Percentiles rank a stretch among this genome's conserved stretches.
phyloP scores from a whole-genome alignment of 2,888 invertebrate species.

The Deladenus siricidicola region DNA sequence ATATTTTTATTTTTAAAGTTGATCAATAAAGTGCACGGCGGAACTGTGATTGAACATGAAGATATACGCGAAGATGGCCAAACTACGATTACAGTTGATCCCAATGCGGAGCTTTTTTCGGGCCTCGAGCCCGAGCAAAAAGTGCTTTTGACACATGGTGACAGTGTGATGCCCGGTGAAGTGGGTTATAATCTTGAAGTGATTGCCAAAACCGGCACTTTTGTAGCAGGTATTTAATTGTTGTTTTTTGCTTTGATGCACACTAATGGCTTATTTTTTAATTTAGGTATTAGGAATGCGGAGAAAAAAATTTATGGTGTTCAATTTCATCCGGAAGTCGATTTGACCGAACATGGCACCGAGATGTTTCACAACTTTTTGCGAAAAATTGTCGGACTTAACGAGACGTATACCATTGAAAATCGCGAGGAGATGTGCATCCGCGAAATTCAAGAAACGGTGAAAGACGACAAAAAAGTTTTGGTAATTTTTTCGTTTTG shows the following conservation, averaged over 20 bases:
- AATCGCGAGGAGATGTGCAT: slow-evolving; percentile 77
- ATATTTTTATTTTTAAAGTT: no score
- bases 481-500: slow-evolving; percentile 63
- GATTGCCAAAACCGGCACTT: slow-evolving; percentile 63
- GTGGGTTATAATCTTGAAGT: slow-evolving; percentile 79
- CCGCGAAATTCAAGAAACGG: slow-evolving; percentile 78
- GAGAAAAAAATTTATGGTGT: slow-evolving; percentile 82
- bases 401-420: slow-evolving; percentile 33
- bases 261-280: not conserved
- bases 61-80: slow-evolving; percentile 32
- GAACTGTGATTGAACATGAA: slow-evolving; percentile 70
- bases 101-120: slow-evolving; percentile 79
- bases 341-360: slow-evolving; percentile 80
- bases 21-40: slow-evolving; percentile 94
- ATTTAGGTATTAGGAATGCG: slow-evolving; percentile 77
- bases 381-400: slow-evolving; percentile 76
- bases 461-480: slow-evolving; percentile 84
- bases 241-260: not conserved
- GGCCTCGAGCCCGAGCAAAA: slow-evolving; percentile 50
- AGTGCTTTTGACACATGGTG: slow-evolving; percentile 92
- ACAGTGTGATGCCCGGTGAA: slow-evolving; percentile 71
- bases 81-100: slow-evolving; percentile 71
- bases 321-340: slow-evolving; percentile 98
- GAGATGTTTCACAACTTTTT: slow-evolving; percentile 87
- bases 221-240: slow-evolving; percentile 46